A percentile compares a stretch with the other conserved stretches of the same genome.
phyloP scores from a whole-genome alignment of 2,797 vertebrate species.

The Centropyge bicolor region DNA sequence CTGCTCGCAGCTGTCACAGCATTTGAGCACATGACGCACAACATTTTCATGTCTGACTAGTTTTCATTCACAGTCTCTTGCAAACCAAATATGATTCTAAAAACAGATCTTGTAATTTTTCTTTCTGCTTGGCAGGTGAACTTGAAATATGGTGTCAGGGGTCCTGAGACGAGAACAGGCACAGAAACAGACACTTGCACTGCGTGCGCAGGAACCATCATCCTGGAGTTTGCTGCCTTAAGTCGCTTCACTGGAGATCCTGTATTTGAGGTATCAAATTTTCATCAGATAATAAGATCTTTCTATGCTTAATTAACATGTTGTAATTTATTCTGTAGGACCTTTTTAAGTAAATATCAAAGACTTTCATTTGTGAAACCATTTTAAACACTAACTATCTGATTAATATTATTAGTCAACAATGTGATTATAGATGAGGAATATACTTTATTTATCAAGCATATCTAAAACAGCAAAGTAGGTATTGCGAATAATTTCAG shows the following conservation, averaged over 20 bases:
- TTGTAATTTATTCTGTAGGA: background rate
- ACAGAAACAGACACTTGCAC: constrained; percentile 98
- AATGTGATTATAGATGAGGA: background rate
- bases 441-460: background rate
- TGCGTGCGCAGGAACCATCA: constrained; percentile 97
- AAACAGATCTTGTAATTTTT: background rate
- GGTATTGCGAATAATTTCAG: background rate
- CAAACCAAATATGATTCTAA: constrained; percentile 16
- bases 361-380: background rate
- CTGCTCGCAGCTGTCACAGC: constrained; percentile 36
- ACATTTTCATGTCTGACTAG: constrained; percentile 27
- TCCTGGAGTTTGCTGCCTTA: constrained; percentile 97
- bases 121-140: constrained; percentile 89
- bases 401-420: background rate
- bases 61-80: constrained; percentile 20
- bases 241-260: constrained; percentile 97
- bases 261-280: constrained; percentile 92
- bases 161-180: constrained; percentile 95
- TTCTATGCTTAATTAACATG: background rate
- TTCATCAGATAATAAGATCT: background rate
- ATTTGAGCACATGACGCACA: constrained; percentile 7
- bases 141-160: constrained; percentile 93
- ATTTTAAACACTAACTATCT: background rate
- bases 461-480: background rate
- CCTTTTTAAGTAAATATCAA: background rate